A percentile compares a stretch with the other conserved stretches of the same genome.
Conservation (phyloP, 2,113 vertebrate species). For the Ptilonorhynchus violaceus region DNA sequence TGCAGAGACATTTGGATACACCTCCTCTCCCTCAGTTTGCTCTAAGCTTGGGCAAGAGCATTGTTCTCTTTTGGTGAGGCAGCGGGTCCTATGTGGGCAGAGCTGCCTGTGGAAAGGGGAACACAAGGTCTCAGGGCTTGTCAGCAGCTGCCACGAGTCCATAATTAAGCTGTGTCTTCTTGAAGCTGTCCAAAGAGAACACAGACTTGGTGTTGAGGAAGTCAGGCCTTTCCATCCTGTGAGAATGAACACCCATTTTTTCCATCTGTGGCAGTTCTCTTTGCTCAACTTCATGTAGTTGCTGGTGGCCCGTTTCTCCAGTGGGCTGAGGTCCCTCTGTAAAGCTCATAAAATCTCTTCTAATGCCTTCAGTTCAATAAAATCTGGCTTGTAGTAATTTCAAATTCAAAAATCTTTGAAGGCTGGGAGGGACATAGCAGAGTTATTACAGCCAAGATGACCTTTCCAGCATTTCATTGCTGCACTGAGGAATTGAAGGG, state of each 20-base stretch:
- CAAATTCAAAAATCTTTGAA: not conserved
- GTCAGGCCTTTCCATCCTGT: not conserved
- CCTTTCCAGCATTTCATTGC: not conserved
- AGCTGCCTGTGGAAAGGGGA: not conserved
- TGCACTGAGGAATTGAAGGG: not conserved
- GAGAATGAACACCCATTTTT: not conserved
- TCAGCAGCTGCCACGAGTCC: not conserved
- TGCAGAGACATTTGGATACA: not conserved
- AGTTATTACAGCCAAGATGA: not conserved
- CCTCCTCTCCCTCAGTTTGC: not conserved
- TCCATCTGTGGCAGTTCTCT: not conserved
- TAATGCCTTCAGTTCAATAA: not conserved
- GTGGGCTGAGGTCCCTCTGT: not conserved
- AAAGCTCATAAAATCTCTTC: not conserved
- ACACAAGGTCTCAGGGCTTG: not conserved
- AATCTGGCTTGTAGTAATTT: not conserved
- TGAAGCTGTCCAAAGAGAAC: not conserved
- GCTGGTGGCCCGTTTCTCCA: not conserved
- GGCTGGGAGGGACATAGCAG: not conserved
- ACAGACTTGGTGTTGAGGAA: rapidly evolving
- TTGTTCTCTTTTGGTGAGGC: not conserved
- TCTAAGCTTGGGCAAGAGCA: not conserved
- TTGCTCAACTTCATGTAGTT: not conserved
- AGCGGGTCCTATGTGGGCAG: rapidly evolving
- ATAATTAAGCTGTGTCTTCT: not conserved